Evolutionary conservation across 23 tunicate genomes (phyloP).

Genomic region (Trididemnum miniatum): DNA sequence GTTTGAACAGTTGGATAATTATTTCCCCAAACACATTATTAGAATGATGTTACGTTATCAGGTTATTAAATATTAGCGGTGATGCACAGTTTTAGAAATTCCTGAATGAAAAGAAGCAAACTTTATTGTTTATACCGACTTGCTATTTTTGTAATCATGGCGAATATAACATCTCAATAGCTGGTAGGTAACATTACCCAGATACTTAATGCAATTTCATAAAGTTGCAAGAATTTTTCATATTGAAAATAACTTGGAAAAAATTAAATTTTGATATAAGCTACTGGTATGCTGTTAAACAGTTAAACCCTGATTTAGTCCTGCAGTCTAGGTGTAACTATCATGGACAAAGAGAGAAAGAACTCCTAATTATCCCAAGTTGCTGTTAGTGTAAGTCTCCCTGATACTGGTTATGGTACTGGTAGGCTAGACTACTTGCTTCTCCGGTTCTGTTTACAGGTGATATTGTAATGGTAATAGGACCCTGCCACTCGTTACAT

Average conservation of each 20-base stretch:
- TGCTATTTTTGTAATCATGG: neutral
- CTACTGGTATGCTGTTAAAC: neutral
- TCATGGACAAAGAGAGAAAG: neutral
- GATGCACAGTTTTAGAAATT: neutral
- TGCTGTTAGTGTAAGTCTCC: neutral
- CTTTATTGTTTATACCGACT: neutral
- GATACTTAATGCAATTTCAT: neutral
- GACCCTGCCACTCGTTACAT: neutral
- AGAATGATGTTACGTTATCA: neutral
- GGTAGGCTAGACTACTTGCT: slow-evolving; percentile 1
- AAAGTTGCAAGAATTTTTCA: neutral
- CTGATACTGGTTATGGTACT: neutral
- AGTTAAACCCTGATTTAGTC: neutral
- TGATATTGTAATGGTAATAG: neutral
- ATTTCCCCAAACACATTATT: neutral
- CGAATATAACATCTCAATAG: neutral
- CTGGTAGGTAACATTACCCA: neutral
- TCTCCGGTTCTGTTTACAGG: neutral
- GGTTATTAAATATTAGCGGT: neutral
- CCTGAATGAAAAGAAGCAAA: neutral
- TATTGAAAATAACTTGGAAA: neutral
- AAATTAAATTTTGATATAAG: too few relatives aligned
- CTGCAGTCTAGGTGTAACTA: neutral
- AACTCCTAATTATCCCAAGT: neutral
- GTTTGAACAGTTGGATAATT: neutral